Percentiles rank a stretch among this genome's conserved stretches.
These are phyloP conservation scores for Mormyrus proboscirostris DNA, from an alignment of 2,797 vertebrate genomes.

Conservation along the genomic window DNA sequence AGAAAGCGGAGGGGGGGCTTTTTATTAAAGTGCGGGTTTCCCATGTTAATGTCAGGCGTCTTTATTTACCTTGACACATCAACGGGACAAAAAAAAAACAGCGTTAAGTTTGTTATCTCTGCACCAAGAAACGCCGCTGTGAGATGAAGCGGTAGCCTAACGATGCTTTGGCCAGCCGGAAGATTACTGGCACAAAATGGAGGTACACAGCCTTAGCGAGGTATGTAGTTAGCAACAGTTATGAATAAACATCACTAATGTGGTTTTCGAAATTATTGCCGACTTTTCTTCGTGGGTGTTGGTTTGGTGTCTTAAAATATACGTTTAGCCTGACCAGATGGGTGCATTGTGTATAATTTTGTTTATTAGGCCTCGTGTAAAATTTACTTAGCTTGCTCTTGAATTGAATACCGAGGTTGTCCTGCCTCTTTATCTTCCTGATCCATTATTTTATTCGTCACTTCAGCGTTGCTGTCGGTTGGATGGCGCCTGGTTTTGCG, in stretches of 20 bases:
- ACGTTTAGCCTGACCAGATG: not conserved
- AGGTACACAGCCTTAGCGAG: conserved; percentile 74
- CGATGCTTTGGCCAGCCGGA: conserved; percentile 49
- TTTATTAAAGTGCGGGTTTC: not conserved
- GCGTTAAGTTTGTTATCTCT: not conserved
- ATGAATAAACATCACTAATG: not conserved
- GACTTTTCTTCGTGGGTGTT: not conserved
- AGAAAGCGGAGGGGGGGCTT: not conserved
- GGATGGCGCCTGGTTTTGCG: not conserved
- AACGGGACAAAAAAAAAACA: not conserved
- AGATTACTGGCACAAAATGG: conserved; percentile 79
- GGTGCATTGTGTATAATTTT: not conserved
- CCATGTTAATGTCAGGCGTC: not conserved
- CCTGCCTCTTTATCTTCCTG: not conserved
- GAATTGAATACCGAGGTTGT: not conserved
- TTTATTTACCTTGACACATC: not conserved
- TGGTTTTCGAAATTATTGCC: not conserved
- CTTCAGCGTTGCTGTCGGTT: not conserved
- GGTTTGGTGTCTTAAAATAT: not conserved
- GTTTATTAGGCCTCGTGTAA: not conserved
- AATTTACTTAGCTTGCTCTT: not conserved
- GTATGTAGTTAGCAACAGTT: conserved; percentile 46
- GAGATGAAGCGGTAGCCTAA: conserved; percentile 56
- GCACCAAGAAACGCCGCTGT: conserved; percentile 38
- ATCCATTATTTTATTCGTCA: not conserved